phyloP scores from a whole-genome alignment of 2,113 vertebrate species.

The Oophaga pumilio region DNA sequence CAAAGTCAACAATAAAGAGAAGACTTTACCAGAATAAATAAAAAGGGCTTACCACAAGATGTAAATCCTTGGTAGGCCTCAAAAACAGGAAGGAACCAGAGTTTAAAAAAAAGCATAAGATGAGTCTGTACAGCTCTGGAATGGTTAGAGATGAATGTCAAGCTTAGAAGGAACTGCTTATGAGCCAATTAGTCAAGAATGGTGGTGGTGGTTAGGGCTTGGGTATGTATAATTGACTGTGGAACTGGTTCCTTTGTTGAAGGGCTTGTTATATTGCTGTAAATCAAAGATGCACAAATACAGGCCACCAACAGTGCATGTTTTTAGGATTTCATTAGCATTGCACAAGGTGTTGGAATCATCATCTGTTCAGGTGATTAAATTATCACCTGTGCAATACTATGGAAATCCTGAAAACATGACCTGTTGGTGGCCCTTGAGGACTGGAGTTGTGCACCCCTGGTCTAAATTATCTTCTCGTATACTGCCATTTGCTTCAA shows the following conservation, averaged over 20 bases:
- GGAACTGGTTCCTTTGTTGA: neutral
- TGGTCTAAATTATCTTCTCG: neutral
- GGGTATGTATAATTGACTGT: neutral
- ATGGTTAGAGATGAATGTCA: neutral
- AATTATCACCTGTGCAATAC: too few relatives aligned
- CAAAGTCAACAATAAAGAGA: conserved; percentile 1
- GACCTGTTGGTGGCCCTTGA: too few relatives aligned
- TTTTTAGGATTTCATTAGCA: too few relatives aligned
- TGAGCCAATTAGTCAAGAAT: neutral
- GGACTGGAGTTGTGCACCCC: too few relatives aligned
- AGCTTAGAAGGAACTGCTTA: neutral
- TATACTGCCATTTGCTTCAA: neutral
- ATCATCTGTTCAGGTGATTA: too few relatives aligned
- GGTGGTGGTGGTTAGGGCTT: neutral
- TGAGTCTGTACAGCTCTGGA: neutral
- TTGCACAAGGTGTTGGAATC: too few relatives aligned
- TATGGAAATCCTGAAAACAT: too few relatives aligned
- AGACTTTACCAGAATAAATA: neutral
- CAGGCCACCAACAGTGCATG: too few relatives aligned
- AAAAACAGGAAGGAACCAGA: conserved; percentile 3
- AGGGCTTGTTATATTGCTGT: too few relatives aligned
- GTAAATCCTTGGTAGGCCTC: neutral
- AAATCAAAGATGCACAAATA: too few relatives aligned
- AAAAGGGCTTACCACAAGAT: neutral
- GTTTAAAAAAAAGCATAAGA: neutral